Percentiles rank a stretch among this genome's conserved stretches.
Evolutionary conservation across 2,113 vertebrate genomes (phyloP).

Genomic region (Arothron firmamentum): DNA sequence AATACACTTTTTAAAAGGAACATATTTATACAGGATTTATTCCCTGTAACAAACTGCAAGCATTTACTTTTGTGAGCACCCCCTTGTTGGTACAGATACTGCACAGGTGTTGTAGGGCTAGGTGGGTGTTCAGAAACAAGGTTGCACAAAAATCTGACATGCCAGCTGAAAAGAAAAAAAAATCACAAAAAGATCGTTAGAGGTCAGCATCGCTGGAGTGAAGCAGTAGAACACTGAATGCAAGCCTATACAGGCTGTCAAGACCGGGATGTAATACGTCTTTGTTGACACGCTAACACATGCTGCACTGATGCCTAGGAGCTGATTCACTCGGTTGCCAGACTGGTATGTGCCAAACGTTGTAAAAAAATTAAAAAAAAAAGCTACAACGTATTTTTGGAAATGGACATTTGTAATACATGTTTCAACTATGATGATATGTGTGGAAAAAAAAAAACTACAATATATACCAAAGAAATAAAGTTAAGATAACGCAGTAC

Average conservation of each 20-base stretch:
- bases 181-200: slow-evolving; percentile 1
- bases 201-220: slow-evolving; percentile 9
- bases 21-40: background rate
- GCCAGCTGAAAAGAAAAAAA: background rate
- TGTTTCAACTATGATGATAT: slow-evolving; percentile 54
- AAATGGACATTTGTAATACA: slow-evolving; percentile 29
- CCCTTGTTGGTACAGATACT: slow-evolving; percentile 22
- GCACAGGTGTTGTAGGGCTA: slow-evolving; percentile 12
- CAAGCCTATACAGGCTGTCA: slow-evolving; percentile 15
- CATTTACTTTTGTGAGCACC: slow-evolving; percentile 53
- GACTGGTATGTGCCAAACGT: slow-evolving; percentile 36
- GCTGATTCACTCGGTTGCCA: slow-evolving; percentile 35
- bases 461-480: slow-evolving; percentile 57
- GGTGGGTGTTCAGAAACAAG: background rate
- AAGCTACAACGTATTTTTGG: background rate
- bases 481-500: slow-evolving; percentile 16
- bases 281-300: slow-evolving; percentile 5
- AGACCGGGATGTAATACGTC: background rate
- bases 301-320: background rate
- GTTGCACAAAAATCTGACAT: slow-evolving; percentile 3
- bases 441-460: slow-evolving; percentile 15
- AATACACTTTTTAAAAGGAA: background rate
- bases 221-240: background rate
- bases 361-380: background rate
- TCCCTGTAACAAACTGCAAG: slow-evolving; percentile 45